These are phyloP conservation scores for Paramisgurnus dabryanus DNA, from an alignment of 2,113 vertebrate genomes.

Conservation along the genomic window DNA sequence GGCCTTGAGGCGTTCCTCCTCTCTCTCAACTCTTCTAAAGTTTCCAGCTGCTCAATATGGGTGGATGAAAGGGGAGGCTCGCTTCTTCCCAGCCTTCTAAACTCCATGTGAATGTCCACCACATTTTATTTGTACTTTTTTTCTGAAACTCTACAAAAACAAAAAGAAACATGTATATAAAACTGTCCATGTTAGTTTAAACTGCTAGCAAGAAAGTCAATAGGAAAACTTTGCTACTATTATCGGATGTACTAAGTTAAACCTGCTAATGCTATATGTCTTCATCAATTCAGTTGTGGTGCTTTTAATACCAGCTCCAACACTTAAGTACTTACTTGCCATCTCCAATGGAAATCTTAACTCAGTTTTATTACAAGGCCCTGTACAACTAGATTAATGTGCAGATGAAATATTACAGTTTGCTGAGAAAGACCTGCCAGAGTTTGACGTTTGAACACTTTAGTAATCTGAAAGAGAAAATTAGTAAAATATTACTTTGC, in stretches of 20 bases:
- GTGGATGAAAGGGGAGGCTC: neutral
- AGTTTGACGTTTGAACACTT: neutral
- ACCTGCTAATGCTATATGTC: neutral
- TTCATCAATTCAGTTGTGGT: neutral
- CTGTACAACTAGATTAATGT: neutral
- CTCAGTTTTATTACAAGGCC: neutral
- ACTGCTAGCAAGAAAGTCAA: neutral
- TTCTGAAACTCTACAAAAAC: neutral
- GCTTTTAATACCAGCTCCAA: neutral
- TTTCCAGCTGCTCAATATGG: neutral
- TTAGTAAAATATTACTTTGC: neutral
- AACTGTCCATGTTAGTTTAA: neutral
- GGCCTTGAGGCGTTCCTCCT: neutral
- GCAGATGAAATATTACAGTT: neutral
- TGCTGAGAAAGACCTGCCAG: conserved; percentile 2
- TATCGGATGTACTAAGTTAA: neutral
- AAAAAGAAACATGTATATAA: neutral
- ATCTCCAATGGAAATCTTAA: neutral
- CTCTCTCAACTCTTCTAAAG: neutral
- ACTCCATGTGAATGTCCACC: neutral
- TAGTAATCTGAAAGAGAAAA: conserved; percentile 4
- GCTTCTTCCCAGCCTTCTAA: neutral
- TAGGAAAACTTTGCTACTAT: neutral
- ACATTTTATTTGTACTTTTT: neutral
- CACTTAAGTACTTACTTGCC: conserved; percentile 4